Evolutionary conservation across 2,888 invertebrate genomes (phyloP).

Genomic region (Agapostemon virescens): DNA sequence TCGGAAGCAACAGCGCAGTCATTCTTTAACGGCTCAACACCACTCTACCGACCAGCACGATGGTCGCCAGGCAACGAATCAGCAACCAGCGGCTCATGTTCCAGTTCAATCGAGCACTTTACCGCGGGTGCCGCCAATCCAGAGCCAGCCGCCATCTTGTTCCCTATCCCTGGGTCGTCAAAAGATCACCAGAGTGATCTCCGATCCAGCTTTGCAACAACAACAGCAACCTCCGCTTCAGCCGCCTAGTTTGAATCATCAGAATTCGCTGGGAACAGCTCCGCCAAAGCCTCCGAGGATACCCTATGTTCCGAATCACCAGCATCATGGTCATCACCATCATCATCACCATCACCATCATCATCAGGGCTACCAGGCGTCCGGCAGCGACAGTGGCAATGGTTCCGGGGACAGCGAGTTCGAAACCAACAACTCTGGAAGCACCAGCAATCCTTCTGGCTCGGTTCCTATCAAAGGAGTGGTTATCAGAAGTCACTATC

Average conservation of each 20-base stretch:
- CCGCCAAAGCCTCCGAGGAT: slow-evolving; percentile 86
- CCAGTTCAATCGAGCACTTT: slow-evolving; percentile 74
- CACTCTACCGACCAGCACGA: slow-evolving; percentile 59
- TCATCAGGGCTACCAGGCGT: slow-evolving; percentile 85
- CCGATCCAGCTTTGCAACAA: slow-evolving; percentile 81
- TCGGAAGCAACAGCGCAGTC: slow-evolving; percentile 87
- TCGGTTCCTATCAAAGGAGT: slow-evolving; percentile 82
- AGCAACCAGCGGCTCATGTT: slow-evolving; percentile 58
- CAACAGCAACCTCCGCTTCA: slow-evolving; percentile 67
- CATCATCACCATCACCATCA: slow-evolving; percentile 73
- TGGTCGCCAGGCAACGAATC: slow-evolving; percentile 35
- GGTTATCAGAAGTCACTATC: slow-evolving; percentile 87
- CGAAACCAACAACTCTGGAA: slow-evolving; percentile 76
- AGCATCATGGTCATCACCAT: slow-evolving; percentile 67
- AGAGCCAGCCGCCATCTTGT: slow-evolving; percentile 74
- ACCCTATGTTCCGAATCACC: slow-evolving; percentile 80
- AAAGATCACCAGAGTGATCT: slow-evolving; percentile 83
- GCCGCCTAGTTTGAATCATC: slow-evolving; percentile 68
- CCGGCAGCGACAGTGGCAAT: slow-evolving; percentile 94
- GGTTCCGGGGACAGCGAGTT: slow-evolving; percentile 88
- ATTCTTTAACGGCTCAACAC: slow-evolving; percentile 86
- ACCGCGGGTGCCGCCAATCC: slow-evolving; percentile 76
- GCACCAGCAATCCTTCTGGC: slow-evolving; percentile 72
- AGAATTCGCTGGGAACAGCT: slow-evolving; percentile 71
- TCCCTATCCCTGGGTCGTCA: slow-evolving; percentile 77